Evolutionary conservation across 2,113 vertebrate species (phyloP).

Genomic region (Oreocharis arfaki): DNA sequence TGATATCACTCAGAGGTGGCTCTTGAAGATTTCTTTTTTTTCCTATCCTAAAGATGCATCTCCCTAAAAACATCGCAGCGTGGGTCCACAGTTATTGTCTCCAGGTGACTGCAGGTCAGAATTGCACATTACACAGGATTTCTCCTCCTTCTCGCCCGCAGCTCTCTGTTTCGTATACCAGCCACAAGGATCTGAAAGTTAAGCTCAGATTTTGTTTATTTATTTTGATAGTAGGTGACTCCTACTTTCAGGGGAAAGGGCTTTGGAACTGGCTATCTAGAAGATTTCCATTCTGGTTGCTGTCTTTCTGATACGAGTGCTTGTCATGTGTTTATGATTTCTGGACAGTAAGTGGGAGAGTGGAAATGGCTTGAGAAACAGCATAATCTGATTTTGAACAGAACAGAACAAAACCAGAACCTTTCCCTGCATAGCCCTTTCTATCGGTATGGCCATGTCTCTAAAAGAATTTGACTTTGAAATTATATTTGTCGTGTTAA

Average conservation of each 20-base stretch:
- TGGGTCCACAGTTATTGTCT: not conserved
- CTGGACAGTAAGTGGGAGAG: not conserved
- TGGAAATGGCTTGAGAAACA: not conserved
- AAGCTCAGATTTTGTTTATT: not conserved
- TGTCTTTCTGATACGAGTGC: not conserved
- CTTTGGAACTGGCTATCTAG: not conserved
- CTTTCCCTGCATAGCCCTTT: fast-evolving
- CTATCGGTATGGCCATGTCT: fast-evolving
- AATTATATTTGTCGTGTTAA: not conserved
- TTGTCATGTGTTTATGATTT: not conserved
- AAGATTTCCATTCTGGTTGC: not conserved
- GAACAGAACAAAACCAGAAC: not conserved
- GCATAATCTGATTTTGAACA: not conserved
- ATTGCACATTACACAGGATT: not conserved
- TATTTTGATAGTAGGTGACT: not conserved
- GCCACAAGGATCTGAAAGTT: not conserved
- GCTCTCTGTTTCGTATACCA: not conserved
- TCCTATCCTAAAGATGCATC: not conserved
- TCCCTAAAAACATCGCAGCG: not conserved
- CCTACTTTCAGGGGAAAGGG: not conserved
- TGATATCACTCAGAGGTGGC: not conserved
- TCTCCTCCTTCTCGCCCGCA: not conserved
- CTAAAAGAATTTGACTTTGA: not conserved
- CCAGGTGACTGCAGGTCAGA: not conserved
- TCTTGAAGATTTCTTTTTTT: not conserved